These are phyloP conservation scores for Drosophila austrosaltans DNA, from an alignment of 2,888 invertebrate genomes.

Conservation along the genomic window DNA sequence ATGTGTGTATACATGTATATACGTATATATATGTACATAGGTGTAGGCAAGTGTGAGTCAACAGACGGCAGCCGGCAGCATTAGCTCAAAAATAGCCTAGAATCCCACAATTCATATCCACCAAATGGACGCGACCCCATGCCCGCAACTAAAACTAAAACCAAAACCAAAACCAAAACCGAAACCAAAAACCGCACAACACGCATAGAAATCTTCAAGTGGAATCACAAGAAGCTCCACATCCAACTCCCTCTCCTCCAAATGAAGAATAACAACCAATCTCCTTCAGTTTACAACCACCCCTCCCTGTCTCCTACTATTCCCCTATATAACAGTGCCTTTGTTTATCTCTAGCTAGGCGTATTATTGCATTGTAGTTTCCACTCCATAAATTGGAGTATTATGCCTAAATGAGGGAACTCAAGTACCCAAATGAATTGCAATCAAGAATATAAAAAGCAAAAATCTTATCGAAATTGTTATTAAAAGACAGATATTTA, in stretches of 20 bases:
- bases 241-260: neutral
- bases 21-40: neutral
- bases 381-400: conserved; percentile 2
- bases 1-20: neutral
- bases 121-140: conserved; percentile 10
- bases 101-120: conserved; percentile 26
- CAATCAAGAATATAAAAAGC: too few relatives aligned
- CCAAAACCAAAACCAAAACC: conserved; percentile 4
- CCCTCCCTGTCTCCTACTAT: neutral
- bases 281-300: neutral
- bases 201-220: neutral
- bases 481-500: too few relatives aligned
- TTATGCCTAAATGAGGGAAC: neutral
- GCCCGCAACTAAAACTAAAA: neutral
- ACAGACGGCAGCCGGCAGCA: conserved; percentile 1
- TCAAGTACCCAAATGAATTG: neutral
- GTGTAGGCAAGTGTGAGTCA: conserved; percentile 4
- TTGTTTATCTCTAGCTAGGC: conserved; percentile 14
- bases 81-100: conserved; percentile 40
- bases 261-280: neutral
- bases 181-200: conserved; percentile 9
- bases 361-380: conserved; percentile 8
- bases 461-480: too few relatives aligned
- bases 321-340: neutral
- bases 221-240: neutral